Evolutionary conservation across 2,888 invertebrate species (phyloP).

Genomic region (Drosophila tripunctata): DNA sequence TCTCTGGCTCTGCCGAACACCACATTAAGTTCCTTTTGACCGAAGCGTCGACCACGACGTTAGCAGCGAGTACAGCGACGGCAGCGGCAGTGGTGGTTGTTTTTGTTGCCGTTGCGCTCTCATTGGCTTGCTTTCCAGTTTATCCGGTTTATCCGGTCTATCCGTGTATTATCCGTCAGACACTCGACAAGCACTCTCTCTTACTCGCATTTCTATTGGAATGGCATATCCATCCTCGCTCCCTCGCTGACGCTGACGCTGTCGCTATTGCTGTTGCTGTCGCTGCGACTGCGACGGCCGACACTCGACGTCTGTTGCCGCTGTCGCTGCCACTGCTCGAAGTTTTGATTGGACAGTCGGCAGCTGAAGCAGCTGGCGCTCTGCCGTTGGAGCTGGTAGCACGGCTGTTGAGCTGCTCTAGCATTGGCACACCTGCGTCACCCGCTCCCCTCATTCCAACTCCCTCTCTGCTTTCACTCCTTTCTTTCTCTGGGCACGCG

Average conservation of each 20-base stretch:
- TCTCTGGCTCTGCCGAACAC: constrained; percentile 61
- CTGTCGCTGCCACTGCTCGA: constrained; percentile 28
- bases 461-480: background rate
- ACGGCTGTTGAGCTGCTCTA: constrained; percentile 48
- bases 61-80: constrained; percentile 4
- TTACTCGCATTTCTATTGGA: constrained; percentile 34
- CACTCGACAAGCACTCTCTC: constrained; percentile 31
- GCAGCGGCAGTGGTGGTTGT: constrained; percentile 38
- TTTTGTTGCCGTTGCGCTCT: constrained; percentile 38
- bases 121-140: constrained; percentile 65
- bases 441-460: background rate
- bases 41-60: constrained; percentile 56
- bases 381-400: constrained; percentile 17
- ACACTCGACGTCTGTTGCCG: constrained; percentile 1
- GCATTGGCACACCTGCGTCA: constrained; percentile 64
- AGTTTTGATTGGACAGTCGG: constrained; percentile 51
- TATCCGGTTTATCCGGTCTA: constrained; percentile 65
- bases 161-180: constrained; percentile 38
- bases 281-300: constrained; percentile 11
- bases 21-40: constrained; percentile 70
- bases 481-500: constrained; percentile 41
- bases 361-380: constrained; percentile 38
- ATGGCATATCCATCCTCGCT: constrained; percentile 26
- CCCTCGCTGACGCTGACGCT: constrained; percentile 1
- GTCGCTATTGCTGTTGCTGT: constrained; percentile 12